Evolutionary conservation across 2,888 invertebrate species (phyloP).

Genomic region (Aporophyla lueneburgensis): DNA sequence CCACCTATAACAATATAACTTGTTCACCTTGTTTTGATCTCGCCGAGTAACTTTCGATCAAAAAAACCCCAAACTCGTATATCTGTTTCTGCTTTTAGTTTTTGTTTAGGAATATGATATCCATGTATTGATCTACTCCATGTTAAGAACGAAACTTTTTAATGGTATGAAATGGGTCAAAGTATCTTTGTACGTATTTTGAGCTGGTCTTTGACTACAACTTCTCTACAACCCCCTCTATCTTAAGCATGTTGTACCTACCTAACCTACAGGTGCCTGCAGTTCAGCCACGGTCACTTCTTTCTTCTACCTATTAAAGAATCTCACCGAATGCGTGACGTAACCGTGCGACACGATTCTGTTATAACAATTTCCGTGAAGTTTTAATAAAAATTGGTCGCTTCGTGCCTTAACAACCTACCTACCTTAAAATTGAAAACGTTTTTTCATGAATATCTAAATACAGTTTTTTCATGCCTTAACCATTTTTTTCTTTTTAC

Average conservation of each 20-base stretch:
- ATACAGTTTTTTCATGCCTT: not conserved
- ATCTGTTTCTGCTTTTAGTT: constrained; percentile 18
- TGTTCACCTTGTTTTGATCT: constrained; percentile 60
- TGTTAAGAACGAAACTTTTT: constrained; percentile 10
- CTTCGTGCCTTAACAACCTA: no score
- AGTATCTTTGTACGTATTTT: not conserved
- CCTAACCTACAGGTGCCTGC: no score
- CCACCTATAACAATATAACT: constrained; percentile 63
- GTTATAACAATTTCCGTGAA: no score
- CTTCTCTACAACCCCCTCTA: not conserved
- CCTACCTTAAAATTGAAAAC: no score
- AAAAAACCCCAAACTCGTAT: constrained; percentile 24
- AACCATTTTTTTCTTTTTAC: constrained; percentile 6
- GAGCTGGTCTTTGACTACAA: not conserved
- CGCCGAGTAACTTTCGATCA: constrained; percentile 51
- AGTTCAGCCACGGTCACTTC: not conserved
- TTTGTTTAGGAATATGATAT: constrained; percentile 29
- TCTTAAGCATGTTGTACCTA: not conserved
- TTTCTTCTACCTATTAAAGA: not conserved
- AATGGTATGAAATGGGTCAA: constrained; percentile 1
- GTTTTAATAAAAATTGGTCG: no score
- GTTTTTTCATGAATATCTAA: constrained; percentile 12
- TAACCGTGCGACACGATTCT: no score
- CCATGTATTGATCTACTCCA: not conserved
- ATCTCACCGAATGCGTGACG: no score